Percentiles rank a stretch among this genome's conserved stretches.
phyloP scores from a whole-genome alignment of 1,140 invertebrate genomes.

The Anagrus nilaparvatae region DNA sequence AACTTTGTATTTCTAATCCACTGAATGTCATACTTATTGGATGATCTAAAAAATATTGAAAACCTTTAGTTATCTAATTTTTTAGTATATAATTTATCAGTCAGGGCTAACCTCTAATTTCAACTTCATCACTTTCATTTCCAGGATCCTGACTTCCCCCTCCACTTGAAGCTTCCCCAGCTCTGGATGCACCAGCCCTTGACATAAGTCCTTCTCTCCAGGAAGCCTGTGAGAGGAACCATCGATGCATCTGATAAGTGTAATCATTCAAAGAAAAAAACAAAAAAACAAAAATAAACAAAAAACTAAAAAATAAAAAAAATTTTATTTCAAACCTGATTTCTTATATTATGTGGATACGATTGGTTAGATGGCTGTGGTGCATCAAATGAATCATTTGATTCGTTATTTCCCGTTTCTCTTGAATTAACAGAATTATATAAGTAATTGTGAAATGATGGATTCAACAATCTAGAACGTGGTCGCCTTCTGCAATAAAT shows the following conservation, averaged over 20 bases:
- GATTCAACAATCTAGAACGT: neutral
- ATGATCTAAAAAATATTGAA: constrained; percentile 20
- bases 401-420: too few species aligned
- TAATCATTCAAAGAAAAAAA: constrained; percentile 2
- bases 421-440: neutral
- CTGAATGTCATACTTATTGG: constrained; percentile 26
- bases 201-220: constrained; percentile 13
- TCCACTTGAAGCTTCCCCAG: constrained; percentile 12
- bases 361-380: constrained; percentile 6
- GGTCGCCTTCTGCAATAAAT: constrained; percentile 1
- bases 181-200: constrained; percentile 7
- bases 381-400: constrained; percentile 9
- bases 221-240: constrained; percentile 18
- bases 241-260: constrained; percentile 19
- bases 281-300: neutral
- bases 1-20: constrained; percentile 37
- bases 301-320: neutral
- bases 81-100: too few species aligned
- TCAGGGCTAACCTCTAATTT: constrained; percentile 24
- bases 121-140: constrained; percentile 28
- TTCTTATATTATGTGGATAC: constrained; percentile 10
- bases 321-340: constrained; percentile 13
- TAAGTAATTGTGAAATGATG: neutral
- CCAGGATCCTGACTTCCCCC: constrained; percentile 20
- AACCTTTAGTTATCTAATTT: constrained; percentile 1